These are phyloP conservation scores for Sciurus carolinensis DNA, from an alignment of 2,797 vertebrate genomes.

Conservation along the genomic window DNA sequence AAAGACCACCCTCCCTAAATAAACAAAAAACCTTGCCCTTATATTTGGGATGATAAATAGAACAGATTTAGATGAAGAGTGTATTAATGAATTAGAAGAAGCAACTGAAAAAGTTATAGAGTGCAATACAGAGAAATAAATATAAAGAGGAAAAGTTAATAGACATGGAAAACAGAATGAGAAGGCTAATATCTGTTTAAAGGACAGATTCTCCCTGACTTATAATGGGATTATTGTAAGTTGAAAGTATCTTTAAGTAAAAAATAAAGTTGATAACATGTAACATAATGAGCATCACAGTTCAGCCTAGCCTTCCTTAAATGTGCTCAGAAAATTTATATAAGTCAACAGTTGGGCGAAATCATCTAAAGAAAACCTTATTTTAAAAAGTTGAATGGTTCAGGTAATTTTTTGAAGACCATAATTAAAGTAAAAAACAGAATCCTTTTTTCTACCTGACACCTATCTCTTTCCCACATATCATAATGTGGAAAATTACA, in stretches of 20 bases:
- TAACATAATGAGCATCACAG: not conserved
- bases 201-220: not conserved
- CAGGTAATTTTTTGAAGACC: not conserved
- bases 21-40: not conserved
- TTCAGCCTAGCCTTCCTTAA: not conserved
- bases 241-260: not conserved
- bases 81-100: not conserved
- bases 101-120: not conserved
- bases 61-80: not conserved
- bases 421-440: not conserved
- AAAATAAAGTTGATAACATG: too few relatives aligned
- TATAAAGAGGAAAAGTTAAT: not conserved
- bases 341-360: not conserved
- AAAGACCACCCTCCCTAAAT: accelerated
- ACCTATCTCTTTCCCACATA: not conserved
- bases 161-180: not conserved
- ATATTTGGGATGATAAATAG: not conserved
- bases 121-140: not conserved
- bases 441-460: not conserved
- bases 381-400: not conserved
- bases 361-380: not conserved
- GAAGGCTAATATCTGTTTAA: not conserved
- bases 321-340: not conserved
- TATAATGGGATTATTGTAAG: not conserved
- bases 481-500: not conserved